These are phyloP conservation scores for Neodontobutis hainanensis DNA, from an alignment of 2,113 vertebrate species.

Conservation along the genomic window DNA sequence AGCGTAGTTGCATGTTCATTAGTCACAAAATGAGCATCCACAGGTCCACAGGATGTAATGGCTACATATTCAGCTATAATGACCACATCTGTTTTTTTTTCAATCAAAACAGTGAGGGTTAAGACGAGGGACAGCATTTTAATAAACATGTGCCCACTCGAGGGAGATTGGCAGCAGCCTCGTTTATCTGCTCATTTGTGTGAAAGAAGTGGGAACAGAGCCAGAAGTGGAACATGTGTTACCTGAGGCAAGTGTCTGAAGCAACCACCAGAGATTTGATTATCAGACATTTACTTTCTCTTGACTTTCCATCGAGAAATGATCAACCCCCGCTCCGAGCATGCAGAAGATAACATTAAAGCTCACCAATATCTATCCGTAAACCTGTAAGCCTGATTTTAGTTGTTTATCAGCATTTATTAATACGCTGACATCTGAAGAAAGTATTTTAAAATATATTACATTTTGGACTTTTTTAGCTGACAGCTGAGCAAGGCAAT, in stretches of 20 bases:
- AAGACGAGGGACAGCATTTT: constrained; percentile 10
- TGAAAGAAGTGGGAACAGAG: constrained; percentile 31
- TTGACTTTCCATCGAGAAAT: constrained; percentile 22
- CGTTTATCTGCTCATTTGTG: constrained; percentile 20
- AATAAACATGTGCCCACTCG: constrained; percentile 3
- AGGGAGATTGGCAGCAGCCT: constrained; percentile 5
- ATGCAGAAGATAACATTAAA: not conserved
- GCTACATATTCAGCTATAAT: constrained; percentile 1
- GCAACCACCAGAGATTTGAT: constrained; percentile 15
- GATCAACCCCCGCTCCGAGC: not conserved
- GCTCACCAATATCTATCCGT: not conserved
- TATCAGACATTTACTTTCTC: not conserved
- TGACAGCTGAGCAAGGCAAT: constrained; percentile 64
- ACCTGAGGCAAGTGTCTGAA: constrained; percentile 44
- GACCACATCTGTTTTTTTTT: constrained; percentile 2
- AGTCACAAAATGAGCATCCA: constrained; percentile 1
- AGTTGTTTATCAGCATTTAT: not conserved
- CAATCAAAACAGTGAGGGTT: not conserved
- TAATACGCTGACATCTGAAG: not conserved
- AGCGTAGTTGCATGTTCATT: constrained; percentile 13
- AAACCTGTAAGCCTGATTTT: not conserved
- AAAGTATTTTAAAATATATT: constrained; percentile 19
- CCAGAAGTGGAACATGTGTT: constrained; percentile 22
- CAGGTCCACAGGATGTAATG: constrained; percentile 5
- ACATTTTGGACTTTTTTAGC: constrained; percentile 34